Percentiles rank a stretch among this genome's conserved stretches.
Evolutionary conservation across 2,888 invertebrate species (phyloP).

Genomic region (Hydrotaea cyrtoneurina): DNA sequence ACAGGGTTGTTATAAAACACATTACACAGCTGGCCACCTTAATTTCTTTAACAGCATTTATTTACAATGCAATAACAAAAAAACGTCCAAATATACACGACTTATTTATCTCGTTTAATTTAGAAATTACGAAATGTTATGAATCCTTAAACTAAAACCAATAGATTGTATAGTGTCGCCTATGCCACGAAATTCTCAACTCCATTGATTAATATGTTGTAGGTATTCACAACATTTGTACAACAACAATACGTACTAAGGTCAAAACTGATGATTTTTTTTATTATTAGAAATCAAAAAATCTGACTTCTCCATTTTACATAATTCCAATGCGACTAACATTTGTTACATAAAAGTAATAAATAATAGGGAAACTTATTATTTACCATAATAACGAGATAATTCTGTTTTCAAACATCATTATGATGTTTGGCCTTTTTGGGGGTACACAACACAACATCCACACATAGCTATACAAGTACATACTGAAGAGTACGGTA

Average conservation of each 20-base stretch:
- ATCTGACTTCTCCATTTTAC: neutral
- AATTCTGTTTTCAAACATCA: constrained; percentile 45
- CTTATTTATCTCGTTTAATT: no score
- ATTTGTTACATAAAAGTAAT: neutral
- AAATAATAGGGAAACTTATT: neutral
- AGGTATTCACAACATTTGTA: neutral
- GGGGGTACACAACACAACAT: neutral
- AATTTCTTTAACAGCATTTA: constrained; percentile 4
- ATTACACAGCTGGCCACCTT: constrained; percentile 36
- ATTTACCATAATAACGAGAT: neutral
- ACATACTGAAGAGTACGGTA: neutral
- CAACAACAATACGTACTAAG: constrained; percentile 1
- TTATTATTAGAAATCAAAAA: constrained; percentile 2
- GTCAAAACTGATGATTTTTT: neutral
- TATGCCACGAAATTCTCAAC: neutral
- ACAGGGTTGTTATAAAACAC: neutral
- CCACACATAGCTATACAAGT: constrained; percentile 16
- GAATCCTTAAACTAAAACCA: no score
- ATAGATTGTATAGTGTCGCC: no score
- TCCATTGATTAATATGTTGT: no score
- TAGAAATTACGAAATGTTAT: no score
- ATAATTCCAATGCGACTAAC: neutral
- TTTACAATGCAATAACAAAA: constrained; percentile 30
- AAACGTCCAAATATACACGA: neutral
- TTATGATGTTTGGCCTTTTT: constrained; percentile 52